These are phyloP conservation scores for Montipora cactus DNA, from an alignment of 64 coral and sea anemone species.

Conservation along the genomic window DNA sequence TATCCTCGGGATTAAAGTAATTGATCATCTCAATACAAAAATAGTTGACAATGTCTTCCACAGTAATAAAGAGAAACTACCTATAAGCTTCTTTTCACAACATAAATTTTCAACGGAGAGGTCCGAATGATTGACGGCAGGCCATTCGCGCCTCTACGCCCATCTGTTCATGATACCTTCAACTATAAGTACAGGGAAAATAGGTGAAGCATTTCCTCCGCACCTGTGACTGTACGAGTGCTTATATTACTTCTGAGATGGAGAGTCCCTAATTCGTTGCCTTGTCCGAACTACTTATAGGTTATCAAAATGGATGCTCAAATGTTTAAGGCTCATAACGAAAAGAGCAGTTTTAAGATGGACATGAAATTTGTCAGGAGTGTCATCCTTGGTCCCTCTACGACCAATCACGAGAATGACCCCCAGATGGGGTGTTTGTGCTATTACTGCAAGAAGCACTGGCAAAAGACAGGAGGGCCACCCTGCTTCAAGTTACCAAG, in stretches of 20 bases:
- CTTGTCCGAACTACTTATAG: neutral
- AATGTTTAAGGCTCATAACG: neutral
- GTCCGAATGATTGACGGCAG: too few relatives aligned
- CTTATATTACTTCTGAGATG: neutral
- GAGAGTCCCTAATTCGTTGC: neutral
- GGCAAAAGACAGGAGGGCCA: slow-evolving; percentile 2
- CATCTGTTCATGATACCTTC: too few relatives aligned
- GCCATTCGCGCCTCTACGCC: too few relatives aligned
- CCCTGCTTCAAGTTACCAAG: neutral
- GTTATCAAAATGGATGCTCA: neutral
- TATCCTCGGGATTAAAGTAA: too few relatives aligned
- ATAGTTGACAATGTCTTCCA: too few relatives aligned
- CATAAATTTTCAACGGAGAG: too few relatives aligned
- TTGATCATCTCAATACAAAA: too few relatives aligned
- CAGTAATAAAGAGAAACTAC: too few relatives aligned
- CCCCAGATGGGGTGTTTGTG: neutral
- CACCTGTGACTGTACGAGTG: too few relatives aligned
- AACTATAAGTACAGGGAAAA: too few relatives aligned
- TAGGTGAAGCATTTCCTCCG: too few relatives aligned
- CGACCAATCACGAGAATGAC: neutral
- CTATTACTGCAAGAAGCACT: slow-evolving; percentile 17
- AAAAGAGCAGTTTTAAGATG: neutral
- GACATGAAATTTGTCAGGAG: slow-evolving; percentile 22
- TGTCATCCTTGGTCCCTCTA: neutral
- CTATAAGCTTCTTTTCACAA: too few relatives aligned